phyloP scores from a whole-genome alignment of 2,888 invertebrate species.

The Epinotia ramella region DNA sequence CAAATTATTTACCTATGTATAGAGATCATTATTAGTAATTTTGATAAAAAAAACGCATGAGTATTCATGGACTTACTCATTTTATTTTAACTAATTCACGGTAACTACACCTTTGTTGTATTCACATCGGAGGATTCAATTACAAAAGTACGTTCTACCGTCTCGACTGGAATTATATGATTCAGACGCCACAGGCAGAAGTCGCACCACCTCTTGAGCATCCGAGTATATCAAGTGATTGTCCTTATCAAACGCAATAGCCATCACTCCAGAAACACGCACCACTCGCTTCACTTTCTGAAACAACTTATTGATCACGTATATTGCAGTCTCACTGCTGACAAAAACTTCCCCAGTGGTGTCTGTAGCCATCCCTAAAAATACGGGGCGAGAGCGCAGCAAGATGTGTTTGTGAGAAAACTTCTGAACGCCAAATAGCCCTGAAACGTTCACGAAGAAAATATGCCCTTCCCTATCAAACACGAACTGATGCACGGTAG shows the following conservation, averaged over 20 bases:
- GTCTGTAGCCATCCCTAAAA: conserved; percentile 68
- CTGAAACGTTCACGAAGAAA: conserved; percentile 71
- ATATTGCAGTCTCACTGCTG: conserved; percentile 73
- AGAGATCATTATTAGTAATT: too few species aligned
- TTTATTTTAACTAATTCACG: too few species aligned
- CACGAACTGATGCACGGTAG: conserved; percentile 69
- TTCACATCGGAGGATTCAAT: neutral
- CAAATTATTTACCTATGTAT: too few species aligned
- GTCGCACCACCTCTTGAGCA: conserved; percentile 68
- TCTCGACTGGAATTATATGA: conserved; percentile 1
- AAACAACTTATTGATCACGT: conserved; percentile 63
- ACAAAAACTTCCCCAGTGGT: conserved; percentile 65
- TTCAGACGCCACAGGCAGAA: conserved; percentile 54
- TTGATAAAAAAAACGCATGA: too few species aligned
- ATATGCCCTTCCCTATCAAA: conserved; percentile 66
- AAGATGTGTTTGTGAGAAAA: conserved; percentile 53
- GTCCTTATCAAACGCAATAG: conserved; percentile 68
- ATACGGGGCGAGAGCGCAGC: conserved; percentile 62
- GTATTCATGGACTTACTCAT: too few species aligned
- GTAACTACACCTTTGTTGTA: too few species aligned
- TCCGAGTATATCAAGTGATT: conserved; percentile 75
- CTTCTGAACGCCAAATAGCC: conserved; percentile 65
- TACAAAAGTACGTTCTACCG: neutral
- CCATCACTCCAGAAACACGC: conserved; percentile 66
- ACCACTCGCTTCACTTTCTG: conserved; percentile 66